Evolutionary conservation across 2,797 vertebrate species (phyloP), one percentile per base, ranked within the genome.

Genomic region (Pangasius macronema): DNA sequence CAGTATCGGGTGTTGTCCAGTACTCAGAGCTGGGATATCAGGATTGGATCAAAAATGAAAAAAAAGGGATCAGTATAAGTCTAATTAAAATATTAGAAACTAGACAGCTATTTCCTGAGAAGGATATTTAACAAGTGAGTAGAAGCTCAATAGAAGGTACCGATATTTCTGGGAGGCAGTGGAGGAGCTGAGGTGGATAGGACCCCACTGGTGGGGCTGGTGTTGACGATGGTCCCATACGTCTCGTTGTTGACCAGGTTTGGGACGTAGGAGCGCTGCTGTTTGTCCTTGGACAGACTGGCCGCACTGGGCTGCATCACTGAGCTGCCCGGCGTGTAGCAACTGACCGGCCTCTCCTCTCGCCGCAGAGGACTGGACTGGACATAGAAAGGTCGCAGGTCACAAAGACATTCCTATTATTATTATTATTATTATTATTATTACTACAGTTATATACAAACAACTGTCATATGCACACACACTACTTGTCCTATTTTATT

Each of bases 161-260:
- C 96, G 51, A 98, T 90, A 88, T 99, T 99, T 91, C 99, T 96
- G 0, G 98, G 98, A 20, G 99, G 98, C 81, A 99, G 95, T 0
- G 99, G 98, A 2, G 99, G 99, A 10, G 94, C 96, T 0, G 94
- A 90, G 30, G 90, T 86, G 92, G 92, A 86, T 83, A 93, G 76
- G 24, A 96, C 92, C 1, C 91, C 67, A 0, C 94, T 59, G 2
- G 95, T 87, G 0, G 95, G 92, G 90, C 92, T 97, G 94, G 95
- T 90, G 80, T 95, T 97, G 79, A 99, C 95, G 93, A 99, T 94
- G 90, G 98, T 97, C 91, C 98, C 98, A 0, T 99, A 99, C 0
- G 99, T 99, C 95, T 99, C 99, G 5, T 99, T 99, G 96, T 99
- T 98, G 84, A 99, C 92, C 92, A 99, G 93, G 93, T 93, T 99